Evolutionary conservation across 2,888 invertebrate genomes (phyloP), one percentile per base, ranked within the genome.

Genomic region (Phania funesta): DNA sequence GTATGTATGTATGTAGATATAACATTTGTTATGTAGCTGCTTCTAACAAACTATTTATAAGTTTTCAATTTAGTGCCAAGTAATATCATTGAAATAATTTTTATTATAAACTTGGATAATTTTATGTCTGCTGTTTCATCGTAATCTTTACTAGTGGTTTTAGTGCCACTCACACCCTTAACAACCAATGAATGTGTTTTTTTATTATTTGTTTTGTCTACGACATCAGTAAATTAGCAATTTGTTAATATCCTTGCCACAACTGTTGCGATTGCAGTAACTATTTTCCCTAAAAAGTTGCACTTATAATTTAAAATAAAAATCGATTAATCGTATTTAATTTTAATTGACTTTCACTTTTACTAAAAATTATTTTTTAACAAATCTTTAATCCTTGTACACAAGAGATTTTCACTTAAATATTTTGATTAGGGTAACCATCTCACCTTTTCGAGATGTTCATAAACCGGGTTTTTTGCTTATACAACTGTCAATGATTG

Each of bases 181-280:
- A 44, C 54, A 44, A 35, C 56, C 44, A 46, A 46, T 67, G 18
- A 54, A 50, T 35, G 18, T 13, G 26, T 68, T 50, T 64, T n/a
- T n/a, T n/a, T n/a, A n/a, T 44, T 64, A 46, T 46, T 29, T 46
- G 29, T 48, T 71, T 71, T 71, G 68, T 44, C 54, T 70, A 29
- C 26, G 0, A 16, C 35, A 41, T 46, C n/a, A 8, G 32, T 22
- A 35, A 22, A 22, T 24, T 9, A n/a, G 20, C n/a, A n/a, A n/a
- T 52, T 38, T 52, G 18, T 7, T 38, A 18, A 41, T 44, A 38
- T 67, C 67, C 67, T 67, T 67, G 62, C 62, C n/a, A 16, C 29
- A 2, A 4, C n/a, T n/a, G n/a, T n/a, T n/a, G n/a, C n/a, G n/a
- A n/a, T n/a, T n/a, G n/a, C n/a, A n/a, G 4, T 26, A 29, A 4